A percentile compares a stretch with the other conserved stretches of the same genome.
phyloP scores from a whole-genome alignment of 2,888 invertebrate species.

The Pemphredon lugubris region DNA sequence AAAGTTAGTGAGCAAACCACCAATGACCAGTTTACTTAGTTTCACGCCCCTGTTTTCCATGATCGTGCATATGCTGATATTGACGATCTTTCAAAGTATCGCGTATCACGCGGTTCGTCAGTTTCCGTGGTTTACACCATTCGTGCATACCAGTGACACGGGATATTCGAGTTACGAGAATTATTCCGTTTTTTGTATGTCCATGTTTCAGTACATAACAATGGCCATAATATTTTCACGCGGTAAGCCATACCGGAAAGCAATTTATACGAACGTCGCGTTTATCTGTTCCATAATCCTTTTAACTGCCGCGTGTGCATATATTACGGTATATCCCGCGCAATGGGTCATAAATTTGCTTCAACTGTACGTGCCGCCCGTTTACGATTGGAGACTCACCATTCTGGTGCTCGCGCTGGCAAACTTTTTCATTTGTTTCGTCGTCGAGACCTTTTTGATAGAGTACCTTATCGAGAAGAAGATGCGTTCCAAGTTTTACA shows the following conservation, averaged over 20 bases:
- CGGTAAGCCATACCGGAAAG: conserved; percentile 86
- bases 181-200: conserved; percentile 84
- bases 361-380: conserved; percentile 77
- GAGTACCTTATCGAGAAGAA: conserved; percentile 84
- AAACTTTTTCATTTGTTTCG: conserved; percentile 83
- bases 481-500: conserved; percentile 82
- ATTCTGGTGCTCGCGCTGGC: conserved; percentile 77
- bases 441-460: conserved; percentile 84
- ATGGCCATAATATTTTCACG: conserved; percentile 85
- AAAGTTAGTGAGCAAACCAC: conserved; percentile 82
- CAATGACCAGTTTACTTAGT: conserved; percentile 83
- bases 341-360: conserved; percentile 79
- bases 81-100: conserved; percentile 81
- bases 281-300: conserved; percentile 82
- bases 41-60: conserved; percentile 83
- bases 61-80: conserved; percentile 82
- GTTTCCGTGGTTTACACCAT: conserved; percentile 84
- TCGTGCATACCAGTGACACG: conserved; percentile 75
- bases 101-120: conserved; percentile 82
- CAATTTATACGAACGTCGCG: conserved; percentile 84
- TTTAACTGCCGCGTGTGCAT: conserved; percentile 82
- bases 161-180: conserved; percentile 84
- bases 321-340: conserved; percentile 82
- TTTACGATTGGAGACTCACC: conserved; percentile 79
- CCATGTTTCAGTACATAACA: conserved; percentile 86